phyloP scores from a whole-genome alignment of 2,888 invertebrate species.

The Harpalus rufipes region DNA sequence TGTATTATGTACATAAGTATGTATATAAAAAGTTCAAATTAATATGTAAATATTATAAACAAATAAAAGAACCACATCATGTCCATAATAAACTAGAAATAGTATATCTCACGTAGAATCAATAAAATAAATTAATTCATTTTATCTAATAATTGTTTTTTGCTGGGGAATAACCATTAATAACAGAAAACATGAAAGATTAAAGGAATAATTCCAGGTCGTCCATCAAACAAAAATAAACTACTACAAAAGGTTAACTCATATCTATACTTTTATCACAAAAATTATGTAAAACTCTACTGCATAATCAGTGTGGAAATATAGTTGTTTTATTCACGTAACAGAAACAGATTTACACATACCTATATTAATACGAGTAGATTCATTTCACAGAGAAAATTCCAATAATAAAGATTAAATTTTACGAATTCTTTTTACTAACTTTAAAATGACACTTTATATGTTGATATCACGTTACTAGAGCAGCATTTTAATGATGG shows the following conservation, averaged over 20 bases:
- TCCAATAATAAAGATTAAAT: no score
- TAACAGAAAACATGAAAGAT: constrained; percentile 26
- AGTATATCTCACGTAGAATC: background rate
- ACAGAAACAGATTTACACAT: no score
- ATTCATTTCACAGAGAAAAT: no score
- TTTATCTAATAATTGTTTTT: constrained; percentile 1
- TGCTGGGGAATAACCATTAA: constrained; percentile 25
- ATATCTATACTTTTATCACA: constrained; percentile 49
- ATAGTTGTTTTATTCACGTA: no score
- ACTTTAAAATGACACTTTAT: no score
- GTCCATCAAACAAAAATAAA: constrained; percentile 45
- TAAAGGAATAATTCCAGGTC: constrained; percentile 26
- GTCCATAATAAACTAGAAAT: constrained; percentile 11
- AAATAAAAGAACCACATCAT: constrained; percentile 19
- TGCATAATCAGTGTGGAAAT: constrained; percentile 17
- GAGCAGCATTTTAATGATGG: no score
- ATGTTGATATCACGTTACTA: no score
- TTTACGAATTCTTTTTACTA: no score
- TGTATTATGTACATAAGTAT: no score
- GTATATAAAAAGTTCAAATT: no score
- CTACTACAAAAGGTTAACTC: constrained; percentile 27
- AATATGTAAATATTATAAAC: no score
- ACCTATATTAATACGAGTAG: no score
- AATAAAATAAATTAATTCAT: constrained; percentile 31
- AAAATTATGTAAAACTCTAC: constrained; percentile 52